phyloP scores from a whole-genome alignment of 2,113 vertebrate genomes.

The Picathartes gymnocephalus region DNA sequence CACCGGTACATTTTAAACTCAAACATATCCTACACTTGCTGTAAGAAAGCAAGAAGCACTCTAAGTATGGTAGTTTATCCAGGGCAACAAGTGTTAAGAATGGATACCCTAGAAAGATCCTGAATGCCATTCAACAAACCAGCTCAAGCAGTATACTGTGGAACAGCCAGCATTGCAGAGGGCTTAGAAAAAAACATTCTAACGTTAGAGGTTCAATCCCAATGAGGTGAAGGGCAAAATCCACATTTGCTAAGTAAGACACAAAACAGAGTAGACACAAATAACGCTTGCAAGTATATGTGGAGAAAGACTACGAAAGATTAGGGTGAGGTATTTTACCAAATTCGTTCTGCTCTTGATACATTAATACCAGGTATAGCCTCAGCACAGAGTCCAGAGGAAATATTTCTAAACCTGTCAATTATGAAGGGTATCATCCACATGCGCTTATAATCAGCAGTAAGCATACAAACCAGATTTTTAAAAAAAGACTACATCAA shows the following conservation, averaged over 20 bases:
- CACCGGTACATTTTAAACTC: not conserved
- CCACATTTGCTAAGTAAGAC: not conserved
- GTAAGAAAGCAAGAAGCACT: not conserved
- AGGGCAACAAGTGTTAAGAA: not conserved
- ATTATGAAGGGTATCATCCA: not conserved
- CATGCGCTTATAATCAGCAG: not conserved
- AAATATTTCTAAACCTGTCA: not conserved
- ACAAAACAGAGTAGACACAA: not conserved
- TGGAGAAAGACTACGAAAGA: not conserved
- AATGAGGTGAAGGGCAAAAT: not conserved
- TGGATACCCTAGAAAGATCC: not conserved
- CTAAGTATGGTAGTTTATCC: not conserved
- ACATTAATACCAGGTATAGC: not conserved
- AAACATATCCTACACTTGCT: not conserved
- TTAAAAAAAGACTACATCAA: not conserved
- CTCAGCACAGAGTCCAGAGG: not conserved
- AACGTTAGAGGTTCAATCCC: not conserved
- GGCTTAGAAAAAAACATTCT: not conserved
- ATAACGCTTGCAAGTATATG: not conserved
- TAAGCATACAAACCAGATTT: not conserved
- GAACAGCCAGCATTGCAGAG: not conserved
- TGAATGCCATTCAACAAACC: not conserved
- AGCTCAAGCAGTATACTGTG: not conserved
- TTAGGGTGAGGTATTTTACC: not conserved
- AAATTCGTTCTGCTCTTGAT: not conserved